Evolutionary conservation across 2,797 vertebrate genomes (phyloP).

Genomic region (Amblyopsis hoosieri): DNA sequence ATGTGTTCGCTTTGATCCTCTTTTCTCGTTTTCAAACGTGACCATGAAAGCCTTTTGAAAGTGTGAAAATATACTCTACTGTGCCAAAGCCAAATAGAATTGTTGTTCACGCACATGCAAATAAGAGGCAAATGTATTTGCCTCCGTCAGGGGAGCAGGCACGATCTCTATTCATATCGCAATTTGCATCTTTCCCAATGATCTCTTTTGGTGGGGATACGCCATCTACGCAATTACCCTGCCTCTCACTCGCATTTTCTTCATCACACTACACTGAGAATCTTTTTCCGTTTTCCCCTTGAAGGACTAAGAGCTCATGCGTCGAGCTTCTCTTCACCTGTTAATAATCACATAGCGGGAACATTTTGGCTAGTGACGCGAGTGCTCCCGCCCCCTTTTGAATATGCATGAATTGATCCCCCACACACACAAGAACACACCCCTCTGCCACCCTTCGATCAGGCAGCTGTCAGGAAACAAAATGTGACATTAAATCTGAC

Average conservation of each 20-base stretch:
- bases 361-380: conserved; percentile 6
- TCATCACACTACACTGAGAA: conserved; percentile 37
- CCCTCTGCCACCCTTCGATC: background rate
- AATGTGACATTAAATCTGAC: conserved; percentile 25
- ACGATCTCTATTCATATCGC: conserved; percentile 70
- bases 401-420: background rate
- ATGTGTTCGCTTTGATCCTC: conserved; percentile 23
- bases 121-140: conserved; percentile 72
- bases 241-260: conserved; percentile 22
- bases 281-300: conserved; percentile 26
- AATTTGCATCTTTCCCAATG: conserved; percentile 72
- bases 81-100: conserved; percentile 31
- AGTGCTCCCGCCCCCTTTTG: background rate
- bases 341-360: conserved; percentile 39
- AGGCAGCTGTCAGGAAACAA: conserved; percentile 19
- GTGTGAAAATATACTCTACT: conserved; percentile 8
- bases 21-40: conserved; percentile 41
- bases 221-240: conserved; percentile 11
- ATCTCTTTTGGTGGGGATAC: conserved; percentile 44
- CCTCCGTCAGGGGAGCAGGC: conserved; percentile 54
- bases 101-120: conserved; percentile 67
- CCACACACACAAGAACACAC: background rate
- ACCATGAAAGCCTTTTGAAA: conserved; percentile 41
- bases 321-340: conserved; percentile 15
- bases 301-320: conserved; percentile 42